A percentile compares a stretch with the other conserved stretches of the same genome.
phyloP scores from a whole-genome alignment of 2,113 vertebrate genomes.

The Albula goreensis region DNA sequence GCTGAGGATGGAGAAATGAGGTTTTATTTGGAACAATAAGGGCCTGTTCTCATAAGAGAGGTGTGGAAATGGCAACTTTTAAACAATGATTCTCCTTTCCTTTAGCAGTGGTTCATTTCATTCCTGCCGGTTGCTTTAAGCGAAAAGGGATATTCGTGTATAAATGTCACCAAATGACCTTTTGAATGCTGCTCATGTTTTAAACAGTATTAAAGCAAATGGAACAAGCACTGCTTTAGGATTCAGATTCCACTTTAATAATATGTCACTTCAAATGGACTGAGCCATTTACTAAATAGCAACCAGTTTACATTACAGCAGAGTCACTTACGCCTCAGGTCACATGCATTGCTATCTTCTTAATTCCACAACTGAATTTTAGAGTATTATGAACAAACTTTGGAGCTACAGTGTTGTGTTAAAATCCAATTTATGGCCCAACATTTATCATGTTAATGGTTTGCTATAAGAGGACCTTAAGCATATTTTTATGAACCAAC shows the following conservation, averaged over 20 bases:
- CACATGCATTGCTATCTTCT: background rate
- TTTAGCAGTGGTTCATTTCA: conserved; percentile 35
- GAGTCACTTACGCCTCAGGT: background rate
- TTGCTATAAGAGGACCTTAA: background rate
- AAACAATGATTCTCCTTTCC: conserved; percentile 23
- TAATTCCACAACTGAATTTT: background rate
- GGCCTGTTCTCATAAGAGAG: background rate
- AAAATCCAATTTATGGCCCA: background rate
- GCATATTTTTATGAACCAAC: background rate
- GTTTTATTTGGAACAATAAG: background rate
- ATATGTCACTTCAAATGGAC: conserved; percentile 8
- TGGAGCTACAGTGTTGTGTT: background rate
- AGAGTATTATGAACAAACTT: background rate
- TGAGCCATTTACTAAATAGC: background rate
- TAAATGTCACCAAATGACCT: conserved; percentile 52
- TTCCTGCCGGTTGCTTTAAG: conserved; percentile 36
- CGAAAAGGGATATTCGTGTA: conserved; percentile 32
- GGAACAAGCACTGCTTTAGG: conserved; percentile 18
- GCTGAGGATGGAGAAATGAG: background rate
- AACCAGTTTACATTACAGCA: background rate
- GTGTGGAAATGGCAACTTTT: conserved; percentile 40
- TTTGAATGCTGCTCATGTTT: conserved; percentile 44
- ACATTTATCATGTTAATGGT: background rate
- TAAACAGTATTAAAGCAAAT: conserved; percentile 36
- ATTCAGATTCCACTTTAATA: conserved; percentile 22